Evolutionary conservation across 2,888 invertebrate species (phyloP).

Genomic region (Calameuta pallipes): DNA sequence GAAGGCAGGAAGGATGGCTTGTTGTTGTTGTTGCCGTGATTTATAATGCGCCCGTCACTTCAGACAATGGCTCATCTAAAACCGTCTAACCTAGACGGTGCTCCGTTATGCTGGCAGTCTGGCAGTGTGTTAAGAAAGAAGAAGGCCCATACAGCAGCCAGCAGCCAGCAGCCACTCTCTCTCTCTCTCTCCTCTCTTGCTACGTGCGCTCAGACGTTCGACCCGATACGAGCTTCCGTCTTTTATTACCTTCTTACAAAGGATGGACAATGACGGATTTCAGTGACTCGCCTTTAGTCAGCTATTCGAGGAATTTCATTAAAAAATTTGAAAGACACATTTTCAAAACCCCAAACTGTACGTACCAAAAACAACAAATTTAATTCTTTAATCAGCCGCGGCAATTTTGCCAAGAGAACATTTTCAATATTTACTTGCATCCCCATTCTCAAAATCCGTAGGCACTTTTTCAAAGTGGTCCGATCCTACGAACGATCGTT

Average conservation of each 20-base stretch:
- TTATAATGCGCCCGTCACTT: slow-evolving; percentile 9
- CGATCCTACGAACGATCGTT: not conserved
- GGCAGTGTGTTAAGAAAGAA: not conserved
- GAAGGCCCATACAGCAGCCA: not conserved
- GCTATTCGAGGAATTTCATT: too few species aligned
- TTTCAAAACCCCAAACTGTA: too few species aligned
- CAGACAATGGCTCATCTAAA: slow-evolving; percentile 9
- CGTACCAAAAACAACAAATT: too few species aligned
- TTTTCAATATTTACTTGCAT: too few species aligned
- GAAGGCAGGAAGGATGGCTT: not conserved
- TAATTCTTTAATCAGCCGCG: too few species aligned
- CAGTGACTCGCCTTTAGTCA: too few species aligned
- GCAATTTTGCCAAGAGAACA: too few species aligned
- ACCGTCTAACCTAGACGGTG: slow-evolving; percentile 8
- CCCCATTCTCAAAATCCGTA: not conserved
- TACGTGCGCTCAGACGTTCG: not conserved
- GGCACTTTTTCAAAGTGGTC: not conserved
- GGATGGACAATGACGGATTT: too few species aligned
- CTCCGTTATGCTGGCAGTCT: not conserved
- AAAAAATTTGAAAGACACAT: too few species aligned
- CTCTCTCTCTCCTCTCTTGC: not conserved
- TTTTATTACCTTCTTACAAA: too few species aligned
- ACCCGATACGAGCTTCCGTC: too few species aligned
- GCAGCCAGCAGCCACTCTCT: not conserved
- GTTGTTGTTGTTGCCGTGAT: slow-evolving; percentile 7